These are phyloP conservation scores for Erythrolamprus reginae DNA, from an alignment of 2,113 vertebrate species.

Conservation along the genomic window DNA sequence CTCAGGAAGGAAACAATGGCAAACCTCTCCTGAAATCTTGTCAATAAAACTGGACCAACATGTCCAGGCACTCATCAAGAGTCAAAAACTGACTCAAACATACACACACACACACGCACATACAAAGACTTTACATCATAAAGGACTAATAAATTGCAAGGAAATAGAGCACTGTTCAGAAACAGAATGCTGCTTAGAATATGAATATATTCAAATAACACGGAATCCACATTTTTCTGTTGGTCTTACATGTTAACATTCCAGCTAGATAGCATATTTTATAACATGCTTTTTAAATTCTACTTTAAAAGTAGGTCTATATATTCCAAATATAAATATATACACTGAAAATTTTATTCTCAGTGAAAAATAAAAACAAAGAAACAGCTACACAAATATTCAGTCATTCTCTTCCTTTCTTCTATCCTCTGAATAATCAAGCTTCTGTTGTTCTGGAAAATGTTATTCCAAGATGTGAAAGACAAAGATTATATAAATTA, in stretches of 20 bases:
- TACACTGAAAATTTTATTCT: neutral
- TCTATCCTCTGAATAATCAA: neutral
- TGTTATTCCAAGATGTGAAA: slow-evolving; percentile 15
- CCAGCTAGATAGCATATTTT: neutral
- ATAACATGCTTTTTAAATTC: neutral
- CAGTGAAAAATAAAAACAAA: neutral
- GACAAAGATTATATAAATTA: slow-evolving; percentile 20
- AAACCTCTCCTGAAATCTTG: neutral
- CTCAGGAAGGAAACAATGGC: neutral
- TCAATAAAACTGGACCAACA: neutral
- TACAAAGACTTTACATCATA: neutral
- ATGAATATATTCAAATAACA: neutral
- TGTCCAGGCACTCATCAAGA: neutral
- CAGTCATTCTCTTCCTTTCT: too few species aligned
- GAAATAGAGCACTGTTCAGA: neutral
- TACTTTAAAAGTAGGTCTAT: neutral
- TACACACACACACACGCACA: neutral
- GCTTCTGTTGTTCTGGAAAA: neutral
- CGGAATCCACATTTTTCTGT: neutral
- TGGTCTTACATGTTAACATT: neutral
- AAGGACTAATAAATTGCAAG: neutral
- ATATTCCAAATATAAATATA: neutral
- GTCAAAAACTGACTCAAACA: neutral
- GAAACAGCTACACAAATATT: neutral
- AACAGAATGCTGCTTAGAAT: neutral